Percentiles rank a stretch among this genome's conserved stretches.
These are phyloP conservation scores for Sebastes matsubarae DNA, from an alignment of 2,797 vertebrate species.

Conservation along the genomic window DNA sequence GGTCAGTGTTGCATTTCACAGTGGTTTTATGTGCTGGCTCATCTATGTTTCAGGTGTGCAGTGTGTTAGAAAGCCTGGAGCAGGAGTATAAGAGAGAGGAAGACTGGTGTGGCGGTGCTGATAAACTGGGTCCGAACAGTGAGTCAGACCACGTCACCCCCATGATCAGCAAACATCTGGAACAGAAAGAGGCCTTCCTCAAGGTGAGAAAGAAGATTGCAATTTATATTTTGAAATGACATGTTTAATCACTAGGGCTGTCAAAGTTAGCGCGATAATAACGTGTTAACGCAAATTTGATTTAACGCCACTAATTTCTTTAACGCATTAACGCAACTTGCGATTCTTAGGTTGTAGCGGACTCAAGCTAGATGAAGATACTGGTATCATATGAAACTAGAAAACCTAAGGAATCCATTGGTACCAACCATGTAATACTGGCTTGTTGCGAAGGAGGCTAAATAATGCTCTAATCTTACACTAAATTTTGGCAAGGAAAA, in stretches of 20 bases:
- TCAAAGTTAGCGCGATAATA: no score
- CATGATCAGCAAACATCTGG: slow-evolving; percentile 99
- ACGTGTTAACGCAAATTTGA: no score
- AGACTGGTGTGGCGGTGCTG: slow-evolving; percentile 98
- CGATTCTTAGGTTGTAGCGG: no score
- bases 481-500: no score
- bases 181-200: slow-evolving; percentile 97
- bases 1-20: not conserved
- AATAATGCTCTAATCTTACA: no score
- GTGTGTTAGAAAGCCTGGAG: slow-evolving; percentile 96
- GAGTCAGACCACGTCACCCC: slow-evolving; percentile 97
- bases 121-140: slow-evolving; percentile 96
- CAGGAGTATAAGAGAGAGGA: slow-evolving; percentile 99
- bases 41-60: slow-evolving; percentile 84
- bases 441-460: no score
- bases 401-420: no score
- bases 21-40: not conserved
- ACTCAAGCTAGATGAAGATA: no score
- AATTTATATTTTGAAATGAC: not conserved
- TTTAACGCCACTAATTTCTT: no score
- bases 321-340: no score
- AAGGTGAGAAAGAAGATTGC: slow-evolving; percentile 82
- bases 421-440: no score
- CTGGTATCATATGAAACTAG: no score
- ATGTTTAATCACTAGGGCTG: not conserved